Conservation (phyloP, 1,140 invertebrate species). For the Ceratina australensis region DNA sequence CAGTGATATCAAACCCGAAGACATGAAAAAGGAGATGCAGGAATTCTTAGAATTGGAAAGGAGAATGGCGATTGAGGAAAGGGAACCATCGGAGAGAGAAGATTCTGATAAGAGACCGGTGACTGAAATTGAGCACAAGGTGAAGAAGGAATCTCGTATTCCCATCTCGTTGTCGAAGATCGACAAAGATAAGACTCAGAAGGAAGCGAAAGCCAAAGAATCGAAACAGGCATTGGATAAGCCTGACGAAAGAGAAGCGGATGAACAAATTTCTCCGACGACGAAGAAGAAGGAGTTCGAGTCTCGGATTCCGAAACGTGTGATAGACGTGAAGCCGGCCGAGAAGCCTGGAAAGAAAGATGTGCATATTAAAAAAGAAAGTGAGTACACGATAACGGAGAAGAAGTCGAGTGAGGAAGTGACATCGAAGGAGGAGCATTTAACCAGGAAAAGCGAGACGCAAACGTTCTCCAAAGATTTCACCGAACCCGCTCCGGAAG, state of each 20-base stretch:
- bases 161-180: slow-evolving; percentile 67
- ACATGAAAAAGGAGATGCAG: slow-evolving; percentile 21
- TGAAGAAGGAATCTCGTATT: slow-evolving; percentile 65
- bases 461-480: slow-evolving; percentile 66
- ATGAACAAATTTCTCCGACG: slow-evolving; percentile 4
- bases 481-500: slow-evolving; percentile 53
- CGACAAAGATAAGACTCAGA: slow-evolving; percentile 67
- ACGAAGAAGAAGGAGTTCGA: slow-evolving; percentile 68
- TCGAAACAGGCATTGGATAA: slow-evolving; percentile 10
- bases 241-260: neutral
- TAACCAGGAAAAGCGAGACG: slow-evolving; percentile 63
- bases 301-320: slow-evolving; percentile 71
- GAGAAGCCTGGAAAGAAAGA: slow-evolving; percentile 55
- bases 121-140: neutral
- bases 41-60: slow-evolving; percentile 18
- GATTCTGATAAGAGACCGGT: neutral
- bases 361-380: slow-evolving; percentile 37
- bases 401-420: slow-evolving; percentile 67
- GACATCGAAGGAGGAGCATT: slow-evolving; percentile 66
- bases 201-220: slow-evolving; percentile 48
- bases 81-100: neutral
- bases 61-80: neutral
- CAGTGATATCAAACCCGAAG: neutral
- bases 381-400: slow-evolving; percentile 62
- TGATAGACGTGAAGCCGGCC: slow-evolving; percentile 28